Percentiles rank a stretch among this genome's conserved stretches.
phyloP scores from a whole-genome alignment of 2,113 vertebrate genomes.

The Trichechus manatus region DNA sequence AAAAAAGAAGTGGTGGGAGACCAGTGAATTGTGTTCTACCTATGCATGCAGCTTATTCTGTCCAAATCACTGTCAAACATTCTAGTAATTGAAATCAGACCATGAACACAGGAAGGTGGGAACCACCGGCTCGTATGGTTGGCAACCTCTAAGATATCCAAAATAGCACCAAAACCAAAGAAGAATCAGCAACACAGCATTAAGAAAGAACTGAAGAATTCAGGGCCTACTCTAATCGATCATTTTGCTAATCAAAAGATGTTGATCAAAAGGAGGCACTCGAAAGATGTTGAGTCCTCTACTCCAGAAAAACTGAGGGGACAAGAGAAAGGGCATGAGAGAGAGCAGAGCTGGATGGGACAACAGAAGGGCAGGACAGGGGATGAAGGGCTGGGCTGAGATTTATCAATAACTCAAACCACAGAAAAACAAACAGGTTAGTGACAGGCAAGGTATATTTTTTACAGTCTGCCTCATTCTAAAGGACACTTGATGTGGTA shows the following conservation, averaged over 20 bases:
- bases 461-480: not conserved
- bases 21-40: not conserved
- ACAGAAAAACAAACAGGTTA: not conserved
- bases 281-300: accelerated
- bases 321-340: not conserved
- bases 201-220: not conserved
- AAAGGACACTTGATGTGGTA: not conserved
- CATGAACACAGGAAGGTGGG: not conserved
- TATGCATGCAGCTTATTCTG: not conserved
- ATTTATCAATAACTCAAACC: not conserved
- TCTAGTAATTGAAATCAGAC: not conserved
- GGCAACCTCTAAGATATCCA: not conserved
- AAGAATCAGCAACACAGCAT: not conserved
- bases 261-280: not conserved
- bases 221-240: not conserved
- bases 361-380: not conserved
- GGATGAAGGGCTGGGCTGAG: not conserved
- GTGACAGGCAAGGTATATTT: not conserved
- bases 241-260: not conserved
- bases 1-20: not conserved
- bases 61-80: not conserved
- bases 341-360: accelerated
- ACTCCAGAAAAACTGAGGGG: not conserved
- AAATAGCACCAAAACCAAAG: not conserved
- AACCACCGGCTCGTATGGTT: not conserved